Evolutionary conservation across 2,113 vertebrate species (phyloP), one percentile per base, ranked within the genome.

Genomic region (Paralichthys olivaceus): DNA sequence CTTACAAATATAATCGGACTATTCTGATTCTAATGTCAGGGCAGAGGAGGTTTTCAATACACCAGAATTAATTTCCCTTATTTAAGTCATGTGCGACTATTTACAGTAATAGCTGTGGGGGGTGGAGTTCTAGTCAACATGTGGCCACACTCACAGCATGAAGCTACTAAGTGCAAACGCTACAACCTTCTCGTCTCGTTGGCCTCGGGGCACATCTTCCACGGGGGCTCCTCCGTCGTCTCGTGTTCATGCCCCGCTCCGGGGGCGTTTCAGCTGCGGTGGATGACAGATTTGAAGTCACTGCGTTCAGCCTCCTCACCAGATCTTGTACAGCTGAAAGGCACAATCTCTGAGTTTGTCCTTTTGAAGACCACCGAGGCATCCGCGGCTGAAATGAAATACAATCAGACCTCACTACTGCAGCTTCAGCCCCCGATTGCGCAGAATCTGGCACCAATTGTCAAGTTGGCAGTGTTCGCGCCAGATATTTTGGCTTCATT

Each of bases 111-210:
- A 60, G 75, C 70, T 67, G 68, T 67, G 32, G 61, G 69, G 47
- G 53, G 53, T 49, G 45, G 45, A 19, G 79, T 79, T 79, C 80
- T 63, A 73, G 78, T 54, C 63, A 61, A 49, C 69, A 69, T 68
- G 79, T 79, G 68, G 67, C 67, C 67, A 81, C 79, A 79, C 63
- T 75, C 73, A 73, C 83, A 83, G 81, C 80, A 82, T 40, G 72
- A 58, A 86, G 75, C 72, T 22, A 79, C 47, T 25, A 25, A 84
- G 77, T 84, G 71, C 80, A 84, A 84, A 86, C 60, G 70, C 56
- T 49, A 45, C 58, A 79, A 62, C 72, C 77, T 75, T 77, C 37
- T 40, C 12, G 73, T 80, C 62, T 76, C 77, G 69, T 79, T 70
- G 84, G 79, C 83, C 79, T 75, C 54, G 76, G 66, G 89, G 84